phyloP scores from a whole-genome alignment of 2,113 vertebrate genomes.

The Saguinus midas region DNA sequence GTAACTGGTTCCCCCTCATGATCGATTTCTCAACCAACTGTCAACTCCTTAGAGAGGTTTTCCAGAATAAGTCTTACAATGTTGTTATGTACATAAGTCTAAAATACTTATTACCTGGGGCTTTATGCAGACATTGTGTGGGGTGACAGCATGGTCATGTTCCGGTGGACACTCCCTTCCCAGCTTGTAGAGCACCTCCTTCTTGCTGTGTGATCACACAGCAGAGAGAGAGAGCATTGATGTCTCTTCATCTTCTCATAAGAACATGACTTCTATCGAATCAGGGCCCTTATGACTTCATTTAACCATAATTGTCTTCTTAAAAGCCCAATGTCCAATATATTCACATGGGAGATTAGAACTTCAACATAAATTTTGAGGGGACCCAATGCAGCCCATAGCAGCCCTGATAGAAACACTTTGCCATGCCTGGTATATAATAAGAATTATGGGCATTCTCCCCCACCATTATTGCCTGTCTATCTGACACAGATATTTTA shows the following conservation, averaged over 20 bases:
- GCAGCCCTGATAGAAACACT: background rate
- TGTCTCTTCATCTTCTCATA: background rate
- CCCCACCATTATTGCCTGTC: background rate
- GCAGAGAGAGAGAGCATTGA: background rate
- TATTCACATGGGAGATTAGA: background rate
- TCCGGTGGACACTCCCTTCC: background rate
- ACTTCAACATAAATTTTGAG: background rate
- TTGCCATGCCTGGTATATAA: background rate
- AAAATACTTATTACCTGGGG: background rate
- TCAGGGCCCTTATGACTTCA: background rate
- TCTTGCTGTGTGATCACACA: background rate
- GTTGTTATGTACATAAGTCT: background rate
- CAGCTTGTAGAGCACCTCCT: background rate
- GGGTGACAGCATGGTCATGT: background rate
- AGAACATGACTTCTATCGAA: background rate
- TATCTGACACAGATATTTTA: background rate
- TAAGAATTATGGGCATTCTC: background rate
- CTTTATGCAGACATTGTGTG: background rate
- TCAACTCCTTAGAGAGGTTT: constrained; percentile 19
- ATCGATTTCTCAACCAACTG: background rate
- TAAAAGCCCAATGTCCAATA: background rate
- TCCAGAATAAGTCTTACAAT: background rate
- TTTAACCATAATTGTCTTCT: background rate
- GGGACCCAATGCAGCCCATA: background rate
- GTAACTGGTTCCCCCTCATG: background rate